phyloP scores from a whole-genome alignment of 2,113 vertebrate species.

The Podilymbus podiceps region DNA sequence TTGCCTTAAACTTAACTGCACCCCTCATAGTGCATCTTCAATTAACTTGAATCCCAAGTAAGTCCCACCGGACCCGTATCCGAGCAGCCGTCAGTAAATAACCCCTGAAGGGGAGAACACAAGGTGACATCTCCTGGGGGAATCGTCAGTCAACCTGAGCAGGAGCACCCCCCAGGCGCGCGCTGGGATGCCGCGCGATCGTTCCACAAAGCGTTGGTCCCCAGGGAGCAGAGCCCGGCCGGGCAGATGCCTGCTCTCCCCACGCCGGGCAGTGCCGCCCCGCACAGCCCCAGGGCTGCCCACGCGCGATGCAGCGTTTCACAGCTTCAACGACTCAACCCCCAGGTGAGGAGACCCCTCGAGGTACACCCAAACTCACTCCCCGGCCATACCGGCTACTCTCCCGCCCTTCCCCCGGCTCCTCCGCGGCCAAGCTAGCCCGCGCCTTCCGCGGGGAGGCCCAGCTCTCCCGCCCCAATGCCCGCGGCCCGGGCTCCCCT shows the following conservation, averaged over 20 bases:
- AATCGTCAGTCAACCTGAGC: too few species aligned
- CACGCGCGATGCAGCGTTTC: fast-evolving
- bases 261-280: too few species aligned
- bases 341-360: neutral
- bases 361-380: neutral
- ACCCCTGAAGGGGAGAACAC: neutral
- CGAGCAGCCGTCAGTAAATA: neutral
- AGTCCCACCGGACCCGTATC: neutral
- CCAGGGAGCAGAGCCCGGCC: neutral
- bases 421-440: neutral
- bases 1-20: neutral
- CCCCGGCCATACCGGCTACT: neutral
- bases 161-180: fast-evolving
- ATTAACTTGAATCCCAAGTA: neutral
- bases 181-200: fast-evolving
- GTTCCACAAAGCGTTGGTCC: neutral
- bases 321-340: neutral
- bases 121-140: too few species aligned
- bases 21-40: neutral
- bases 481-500: neutral
- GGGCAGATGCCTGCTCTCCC: fast-evolving
- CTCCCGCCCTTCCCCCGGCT: neutral
- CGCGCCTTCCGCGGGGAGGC: neutral
- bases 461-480: fast-evolving
- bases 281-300: too few species aligned